Evolutionary conservation across 2,113 vertebrate genomes (phyloP).

Genomic region (Macquaria ambigua): DNA sequence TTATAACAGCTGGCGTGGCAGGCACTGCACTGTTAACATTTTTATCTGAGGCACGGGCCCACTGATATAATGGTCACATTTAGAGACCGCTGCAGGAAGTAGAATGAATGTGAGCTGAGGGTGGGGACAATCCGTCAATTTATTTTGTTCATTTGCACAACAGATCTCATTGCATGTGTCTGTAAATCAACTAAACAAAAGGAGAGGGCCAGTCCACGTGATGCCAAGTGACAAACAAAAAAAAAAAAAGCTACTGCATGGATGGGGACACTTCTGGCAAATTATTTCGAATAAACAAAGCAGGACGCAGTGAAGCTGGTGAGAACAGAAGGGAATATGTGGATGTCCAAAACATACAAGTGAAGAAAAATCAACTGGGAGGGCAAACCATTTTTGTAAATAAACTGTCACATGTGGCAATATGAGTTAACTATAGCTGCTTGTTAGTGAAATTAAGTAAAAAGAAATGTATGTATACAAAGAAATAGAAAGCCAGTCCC

Average conservation of each 20-base stretch:
- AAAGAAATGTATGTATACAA: background rate
- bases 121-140: slow-evolving; percentile 54
- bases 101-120: slow-evolving; percentile 46
- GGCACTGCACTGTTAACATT: slow-evolving; percentile 9
- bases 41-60: slow-evolving; percentile 32
- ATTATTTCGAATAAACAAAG: slow-evolving; percentile 45
- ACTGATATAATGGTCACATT: slow-evolving; percentile 21
- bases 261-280: background rate
- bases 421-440: background rate
- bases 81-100: slow-evolving; percentile 30
- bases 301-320: background rate
- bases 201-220: background rate
- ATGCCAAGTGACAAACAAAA: slow-evolving; percentile 34
- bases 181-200: slow-evolving; percentile 48
- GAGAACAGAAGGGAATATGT: background rate
- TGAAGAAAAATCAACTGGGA: background rate
- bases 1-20: slow-evolving; percentile 27
- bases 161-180: slow-evolving; percentile 34
- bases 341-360: background rate
- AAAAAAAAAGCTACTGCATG: background rate
- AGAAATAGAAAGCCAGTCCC: background rate
- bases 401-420: background rate
- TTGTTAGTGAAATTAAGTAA: background rate
- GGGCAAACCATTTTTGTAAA: background rate
- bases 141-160: slow-evolving; percentile 55